Evolutionary conservation across 2,797 vertebrate species (phyloP).

Genomic region (Typhlichthys subterraneus): DNA sequence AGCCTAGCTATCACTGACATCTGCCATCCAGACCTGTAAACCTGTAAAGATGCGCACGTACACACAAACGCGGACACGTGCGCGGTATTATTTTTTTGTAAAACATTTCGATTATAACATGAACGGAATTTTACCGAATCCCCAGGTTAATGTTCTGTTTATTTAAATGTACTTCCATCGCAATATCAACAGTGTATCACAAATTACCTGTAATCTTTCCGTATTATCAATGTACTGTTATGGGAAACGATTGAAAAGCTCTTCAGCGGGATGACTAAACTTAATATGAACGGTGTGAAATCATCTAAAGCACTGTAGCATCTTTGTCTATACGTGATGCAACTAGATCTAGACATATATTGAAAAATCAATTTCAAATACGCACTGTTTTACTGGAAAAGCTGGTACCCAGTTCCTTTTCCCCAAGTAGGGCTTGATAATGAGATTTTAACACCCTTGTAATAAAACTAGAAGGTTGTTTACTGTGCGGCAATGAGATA

Average conservation of each 20-base stretch:
- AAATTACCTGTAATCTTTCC: no score
- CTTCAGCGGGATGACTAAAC: no score
- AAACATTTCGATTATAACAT: no score
- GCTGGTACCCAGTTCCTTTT: not conserved
- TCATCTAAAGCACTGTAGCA: no score
- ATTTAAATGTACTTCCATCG: no score
- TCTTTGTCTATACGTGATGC: no score
- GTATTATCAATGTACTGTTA: no score
- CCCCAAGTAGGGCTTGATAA: conserved; percentile 4
- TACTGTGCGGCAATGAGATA: conserved; percentile 13
- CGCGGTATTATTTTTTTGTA: not conserved
- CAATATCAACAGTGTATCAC: no score
- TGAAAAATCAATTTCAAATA: not conserved
- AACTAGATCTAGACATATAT: not conserved
- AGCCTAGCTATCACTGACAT: conserved; percentile 50
- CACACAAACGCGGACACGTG: conserved; percentile 17
- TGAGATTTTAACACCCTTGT: conserved; percentile 6
- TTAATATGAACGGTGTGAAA: no score
- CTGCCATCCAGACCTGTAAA: conserved; percentile 49
- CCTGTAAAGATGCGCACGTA: conserved; percentile 30
- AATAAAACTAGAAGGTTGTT: conserved; percentile 7
- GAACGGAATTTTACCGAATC: no score
- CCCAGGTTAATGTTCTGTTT: no score
- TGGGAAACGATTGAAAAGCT: no score
- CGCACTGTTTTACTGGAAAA: not conserved